These are phyloP conservation scores for Atlantisia rogersi DNA, from an alignment of 2,113 vertebrate species.

Conservation along the genomic window DNA sequence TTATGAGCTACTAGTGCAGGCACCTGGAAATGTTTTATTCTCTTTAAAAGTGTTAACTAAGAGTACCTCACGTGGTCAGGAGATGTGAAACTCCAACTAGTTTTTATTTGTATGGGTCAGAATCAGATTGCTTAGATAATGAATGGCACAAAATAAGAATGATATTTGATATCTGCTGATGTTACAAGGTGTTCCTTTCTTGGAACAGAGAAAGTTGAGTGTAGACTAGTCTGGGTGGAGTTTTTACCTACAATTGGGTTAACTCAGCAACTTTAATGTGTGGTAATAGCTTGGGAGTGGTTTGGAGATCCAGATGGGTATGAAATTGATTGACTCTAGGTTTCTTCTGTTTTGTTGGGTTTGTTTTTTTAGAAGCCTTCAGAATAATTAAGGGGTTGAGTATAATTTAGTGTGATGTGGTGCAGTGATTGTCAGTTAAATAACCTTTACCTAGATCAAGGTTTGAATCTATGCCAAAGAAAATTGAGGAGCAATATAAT, in stretches of 20 bases:
- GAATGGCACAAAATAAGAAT: not conserved
- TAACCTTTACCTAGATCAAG: not conserved
- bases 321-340: not conserved
- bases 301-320: not conserved
- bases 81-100: not conserved
- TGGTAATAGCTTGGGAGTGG: not conserved
- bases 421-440: not conserved
- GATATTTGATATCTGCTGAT: not conserved
- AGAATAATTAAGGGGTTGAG: not conserved
- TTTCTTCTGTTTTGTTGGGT: not conserved
- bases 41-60: not conserved
- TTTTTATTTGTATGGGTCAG: not conserved
- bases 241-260: not conserved
- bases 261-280: not conserved
- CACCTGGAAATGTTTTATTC: not conserved
- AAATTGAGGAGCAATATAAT: not conserved
- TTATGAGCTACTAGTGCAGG: not conserved
- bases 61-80: not conserved
- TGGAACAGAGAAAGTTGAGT: not conserved
- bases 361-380: not conserved
- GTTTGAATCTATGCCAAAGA: not conserved
- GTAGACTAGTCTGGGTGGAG: not conserved
- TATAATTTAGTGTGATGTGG: not conserved
- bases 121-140: not conserved
- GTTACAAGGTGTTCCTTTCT: not conserved